phyloP scores from a whole-genome alignment of 1,140 invertebrate species.

The Caenorhabditis remanei region DNA sequence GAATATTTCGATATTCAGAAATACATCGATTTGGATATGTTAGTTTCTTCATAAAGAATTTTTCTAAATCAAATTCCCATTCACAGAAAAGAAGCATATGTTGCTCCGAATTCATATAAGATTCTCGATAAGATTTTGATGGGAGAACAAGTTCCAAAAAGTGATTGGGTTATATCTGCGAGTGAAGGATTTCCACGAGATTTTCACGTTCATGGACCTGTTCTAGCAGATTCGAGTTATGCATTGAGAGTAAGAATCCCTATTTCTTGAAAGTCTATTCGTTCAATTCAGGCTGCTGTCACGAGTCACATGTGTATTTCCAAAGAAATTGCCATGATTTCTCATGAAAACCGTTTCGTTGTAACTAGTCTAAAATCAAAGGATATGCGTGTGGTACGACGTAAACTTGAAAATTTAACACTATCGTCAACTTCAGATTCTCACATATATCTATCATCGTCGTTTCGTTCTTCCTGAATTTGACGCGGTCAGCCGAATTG shows the following conservation, averaged over 20 bases:
- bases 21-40: background rate
- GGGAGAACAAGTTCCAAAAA: conserved; percentile 16
- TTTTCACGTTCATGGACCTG: conserved; percentile 20
- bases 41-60: background rate
- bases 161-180: background rate
- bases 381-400: conserved; percentile 25
- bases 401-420: background rate
- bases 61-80: background rate
- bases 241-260: background rate
- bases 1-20: conserved; percentile 29
- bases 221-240: conserved; percentile 4
- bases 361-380: conserved; percentile 17
- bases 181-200: background rate
- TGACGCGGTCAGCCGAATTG: background rate
- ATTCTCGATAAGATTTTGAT: conserved; percentile 40
- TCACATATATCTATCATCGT: conserved; percentile 38
- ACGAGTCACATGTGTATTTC: background rate
- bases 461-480: conserved; percentile 36
- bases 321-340: conserved; percentile 19
- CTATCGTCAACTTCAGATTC: background rate
- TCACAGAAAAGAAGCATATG: conserved; percentile 10
- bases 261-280: too few relatives aligned
- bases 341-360: conserved; percentile 35
- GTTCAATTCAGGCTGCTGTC: background rate
- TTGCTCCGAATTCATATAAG: background rate